Conservation (phyloP, 2,113 vertebrate genomes). For the Psophia crepitans region DNA sequence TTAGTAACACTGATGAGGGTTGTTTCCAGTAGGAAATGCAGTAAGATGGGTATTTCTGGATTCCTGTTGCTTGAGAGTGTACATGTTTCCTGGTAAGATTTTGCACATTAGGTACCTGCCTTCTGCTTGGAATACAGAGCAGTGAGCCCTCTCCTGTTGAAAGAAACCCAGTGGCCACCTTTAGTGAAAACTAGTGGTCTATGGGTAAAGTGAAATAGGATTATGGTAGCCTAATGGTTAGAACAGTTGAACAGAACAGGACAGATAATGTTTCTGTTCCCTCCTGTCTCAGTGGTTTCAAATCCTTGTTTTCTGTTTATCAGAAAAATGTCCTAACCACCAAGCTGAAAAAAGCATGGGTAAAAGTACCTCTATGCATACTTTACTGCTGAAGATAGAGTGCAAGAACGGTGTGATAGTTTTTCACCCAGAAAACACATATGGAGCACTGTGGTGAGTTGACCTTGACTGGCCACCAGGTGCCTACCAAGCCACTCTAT, state of each 20-base stretch:
- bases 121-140: background rate
- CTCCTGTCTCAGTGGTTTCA: background rate
- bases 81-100: background rate
- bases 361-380: background rate
- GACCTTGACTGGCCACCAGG: background rate
- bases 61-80: background rate
- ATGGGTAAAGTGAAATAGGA: background rate
- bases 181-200: background rate
- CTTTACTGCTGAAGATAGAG: background rate
- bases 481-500: background rate
- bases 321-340: background rate
- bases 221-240: background rate
- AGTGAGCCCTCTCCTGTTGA: background rate
- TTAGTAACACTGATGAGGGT: background rate
- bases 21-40: background rate
- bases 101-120: background rate
- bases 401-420: background rate
- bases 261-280: background rate
- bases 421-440: background rate
- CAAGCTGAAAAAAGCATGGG: background rate
- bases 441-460: background rate
- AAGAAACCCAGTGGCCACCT: background rate
- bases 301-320: background rate
- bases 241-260: background rate
- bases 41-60: background rate